Evolutionary conservation across 1,140 invertebrate genomes (phyloP).

Genomic region (Hirudo medicinalis): DNA sequence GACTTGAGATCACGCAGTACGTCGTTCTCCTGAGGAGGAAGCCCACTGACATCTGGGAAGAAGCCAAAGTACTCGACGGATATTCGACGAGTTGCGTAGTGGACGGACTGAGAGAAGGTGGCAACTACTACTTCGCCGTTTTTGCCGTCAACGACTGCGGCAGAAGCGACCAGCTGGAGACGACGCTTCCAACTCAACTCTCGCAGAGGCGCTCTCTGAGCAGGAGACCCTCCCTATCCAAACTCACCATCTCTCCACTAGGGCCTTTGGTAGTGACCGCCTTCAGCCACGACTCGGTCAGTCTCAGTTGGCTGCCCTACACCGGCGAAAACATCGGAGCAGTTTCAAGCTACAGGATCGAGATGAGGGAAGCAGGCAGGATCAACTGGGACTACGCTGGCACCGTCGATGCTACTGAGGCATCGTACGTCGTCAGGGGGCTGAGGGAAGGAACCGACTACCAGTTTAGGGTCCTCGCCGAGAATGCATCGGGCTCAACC

Average conservation of each 20-base stretch:
- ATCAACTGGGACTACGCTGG: constrained; percentile 50
- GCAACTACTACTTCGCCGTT: constrained; percentile 84
- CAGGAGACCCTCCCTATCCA: constrained; percentile 47
- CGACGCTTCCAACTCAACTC: constrained; percentile 61
- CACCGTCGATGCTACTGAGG: constrained; percentile 46
- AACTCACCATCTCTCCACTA: constrained; percentile 35
- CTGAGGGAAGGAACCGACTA: constrained; percentile 58
- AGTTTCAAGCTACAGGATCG: constrained; percentile 81
- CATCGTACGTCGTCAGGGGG: constrained; percentile 11
- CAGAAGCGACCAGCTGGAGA: constrained; percentile 70
- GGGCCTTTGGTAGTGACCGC: constrained; percentile 75
- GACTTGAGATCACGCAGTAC: constrained; percentile 55
- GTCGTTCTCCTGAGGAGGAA: constrained; percentile 41
- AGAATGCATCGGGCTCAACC: constrained; percentile 68
- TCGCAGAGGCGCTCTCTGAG: constrained; percentile 66
- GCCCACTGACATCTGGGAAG: constrained; percentile 20
- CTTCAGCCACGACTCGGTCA: constrained; percentile 85
- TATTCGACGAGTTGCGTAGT: constrained; percentile 46
- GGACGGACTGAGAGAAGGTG: constrained; percentile 69
- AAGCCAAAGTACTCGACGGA: constrained; percentile 15
- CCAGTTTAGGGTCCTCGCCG: constrained; percentile 74
- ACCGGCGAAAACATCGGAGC: constrained; percentile 41
- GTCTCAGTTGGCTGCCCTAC: constrained; percentile 74
- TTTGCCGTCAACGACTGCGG: constrained; percentile 91
- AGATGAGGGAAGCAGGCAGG: constrained; percentile 63